Evolutionary conservation across 2,797 vertebrate genomes (phyloP).

Genomic region (Onychomys arenicola): DNA sequence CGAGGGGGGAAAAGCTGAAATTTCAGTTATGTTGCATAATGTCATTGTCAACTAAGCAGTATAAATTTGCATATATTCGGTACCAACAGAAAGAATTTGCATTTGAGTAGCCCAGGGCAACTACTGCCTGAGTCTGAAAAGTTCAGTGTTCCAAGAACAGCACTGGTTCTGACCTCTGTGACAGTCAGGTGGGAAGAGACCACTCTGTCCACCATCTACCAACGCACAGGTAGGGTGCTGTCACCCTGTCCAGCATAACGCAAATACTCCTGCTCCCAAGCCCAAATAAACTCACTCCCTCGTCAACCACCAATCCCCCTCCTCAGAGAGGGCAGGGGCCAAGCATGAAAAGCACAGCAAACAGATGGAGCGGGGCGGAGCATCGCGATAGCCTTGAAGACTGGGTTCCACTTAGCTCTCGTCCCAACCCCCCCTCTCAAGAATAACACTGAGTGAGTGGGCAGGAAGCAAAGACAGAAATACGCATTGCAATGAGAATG

Average conservation of each 20-base stretch:
- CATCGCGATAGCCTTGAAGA: neutral
- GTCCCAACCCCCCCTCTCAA: neutral
- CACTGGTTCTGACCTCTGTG: neutral
- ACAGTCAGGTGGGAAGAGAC: neutral
- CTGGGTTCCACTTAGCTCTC: neutral
- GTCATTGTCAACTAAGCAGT: neutral
- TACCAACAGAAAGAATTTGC: conserved; percentile 14
- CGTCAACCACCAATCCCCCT: neutral
- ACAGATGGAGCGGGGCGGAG: neutral
- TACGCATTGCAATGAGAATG: neutral
- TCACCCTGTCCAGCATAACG: neutral
- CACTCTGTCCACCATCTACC: neutral
- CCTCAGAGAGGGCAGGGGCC: neutral
- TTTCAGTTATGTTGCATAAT: neutral
- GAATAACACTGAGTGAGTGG: conserved; percentile 30
- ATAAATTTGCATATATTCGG: conserved; percentile 35
- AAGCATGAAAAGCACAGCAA: neutral
- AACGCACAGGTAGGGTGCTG: neutral
- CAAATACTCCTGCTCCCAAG: neutral
- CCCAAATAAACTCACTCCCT: neutral
- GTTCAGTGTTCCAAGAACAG: neutral
- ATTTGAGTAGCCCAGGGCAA: neutral
- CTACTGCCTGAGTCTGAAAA: conserved; percentile 22
- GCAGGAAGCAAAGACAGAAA: conserved; percentile 33
- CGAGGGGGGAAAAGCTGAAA: neutral